Base-by-base conservation (phyloP, 2,113 vertebrate species). In the Rhadina sibilatrix region DNA sequence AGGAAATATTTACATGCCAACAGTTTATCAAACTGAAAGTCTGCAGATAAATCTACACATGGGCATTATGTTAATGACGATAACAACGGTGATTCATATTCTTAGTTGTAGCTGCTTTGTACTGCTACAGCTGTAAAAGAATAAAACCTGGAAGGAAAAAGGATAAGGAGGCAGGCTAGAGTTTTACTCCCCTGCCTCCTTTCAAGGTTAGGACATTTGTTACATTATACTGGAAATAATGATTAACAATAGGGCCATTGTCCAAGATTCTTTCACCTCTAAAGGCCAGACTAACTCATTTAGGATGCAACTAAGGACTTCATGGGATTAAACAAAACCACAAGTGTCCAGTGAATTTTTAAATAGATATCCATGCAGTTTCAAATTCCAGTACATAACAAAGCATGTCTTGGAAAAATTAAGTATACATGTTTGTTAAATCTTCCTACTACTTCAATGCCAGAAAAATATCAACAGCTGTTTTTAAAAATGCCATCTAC, bases 11-110 rank as follows among this genome's bases (percentile, higher is more conserved):
- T 98, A 96, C 94, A 98, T 93, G 96, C 95, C 96, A 97, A 97
- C 97, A 98, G 98, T 98, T 98, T 97, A 98, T 98, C 98, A 98
- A 97, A 97, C 86, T 97, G 97, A 97, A 98, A 98, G 96, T 97
- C 95, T 96, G 97, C 95, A 96, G 97, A 97, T 98, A 98, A 98
- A 98, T 98, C 97, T 96, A 96, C 97, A 97, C 96, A 91, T 87
- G 95, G 94, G 90, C 92, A 97, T 97, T 97, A 97, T 97, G 96
- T 92, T 97, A 97, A 98, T 97, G 96, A 96, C 8, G n/a, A 90
- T 78, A 91, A 85, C 81, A 96, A 94, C 24, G 7, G 83, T 98
- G 95, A 98, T 98, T 98, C 97, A 98, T 97, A 96, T 89, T 91
- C 81, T 83, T 96, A 89, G 81, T 83, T 83, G 94, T 61, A 83